Evolutionary conservation across 2,797 vertebrate genomes (phyloP), one percentile per base, ranked within the genome.

Genomic region (Lates japonicus): DNA sequence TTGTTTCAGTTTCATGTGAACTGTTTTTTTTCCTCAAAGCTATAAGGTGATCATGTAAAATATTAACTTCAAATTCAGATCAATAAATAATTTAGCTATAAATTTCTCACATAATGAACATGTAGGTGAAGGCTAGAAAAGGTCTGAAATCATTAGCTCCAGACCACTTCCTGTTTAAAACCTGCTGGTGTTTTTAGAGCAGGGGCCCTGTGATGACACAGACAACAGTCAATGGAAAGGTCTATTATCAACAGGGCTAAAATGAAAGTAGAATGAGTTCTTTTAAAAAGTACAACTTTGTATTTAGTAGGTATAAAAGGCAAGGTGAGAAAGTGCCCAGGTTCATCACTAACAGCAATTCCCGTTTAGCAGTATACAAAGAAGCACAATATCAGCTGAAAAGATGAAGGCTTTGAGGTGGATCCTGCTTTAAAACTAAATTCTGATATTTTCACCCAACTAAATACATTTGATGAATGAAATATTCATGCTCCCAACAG

Each of bases 161-260:
- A 42, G 42, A 86, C 81, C 78, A 90, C 88, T 86, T 90, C 92
- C 88, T 89, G 82, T 67, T 55, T 29, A 14, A 65, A 61, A 52
- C 13, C 0, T 37, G 29, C 5, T 59, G 35, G 58, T 39, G 55
- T 22, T 66, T 82, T 42, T 1, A 1, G 4, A 76, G 25, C 16
- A 29, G 9, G 55, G 48, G 46, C 1, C n/a, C n/a, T 9, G 7
- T 31, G 5, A 29, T 31, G 3, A 52, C 35, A 58, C 48, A 66
- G 4, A 52, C 17, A 25, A 20, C 59, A 4, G 1, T 20, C 0
- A 58, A 29, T 13, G 2, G 0, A 3, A 12, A 61, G 2, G 14
- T 25, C 48, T 0, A 44, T 16, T 5, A 0, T 37, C 25, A 69
- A 22, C 6, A 3, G 16, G 14, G n/a, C 19, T 22, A 31, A n/a